Conservation (phyloP, 1,140 invertebrate species). For the Drosophila kepulauana region DNA sequence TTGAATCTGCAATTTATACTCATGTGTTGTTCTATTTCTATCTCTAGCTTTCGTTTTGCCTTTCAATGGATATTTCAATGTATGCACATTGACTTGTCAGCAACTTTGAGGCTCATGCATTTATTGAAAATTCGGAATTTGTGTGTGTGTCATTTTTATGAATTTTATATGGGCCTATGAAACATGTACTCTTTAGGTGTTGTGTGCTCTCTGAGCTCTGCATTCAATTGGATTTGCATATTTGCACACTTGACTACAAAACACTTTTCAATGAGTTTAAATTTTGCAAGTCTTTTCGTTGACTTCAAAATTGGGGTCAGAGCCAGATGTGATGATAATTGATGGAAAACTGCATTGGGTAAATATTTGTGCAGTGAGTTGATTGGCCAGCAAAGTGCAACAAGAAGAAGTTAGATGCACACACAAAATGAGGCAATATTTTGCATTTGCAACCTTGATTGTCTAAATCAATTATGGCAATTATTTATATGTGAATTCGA, state of each 20-base stretch:
- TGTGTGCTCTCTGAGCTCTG: not conserved
- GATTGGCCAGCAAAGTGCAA: not conserved
- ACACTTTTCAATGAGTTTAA: not conserved
- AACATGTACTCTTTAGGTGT: not conserved
- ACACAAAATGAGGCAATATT: slow-evolving; percentile 4
- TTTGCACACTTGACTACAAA: too few species aligned
- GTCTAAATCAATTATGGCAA: slow-evolving; percentile 53
- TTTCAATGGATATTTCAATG: slow-evolving; percentile 22
- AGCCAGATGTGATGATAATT: not conserved
- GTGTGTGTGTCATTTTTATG: not conserved
- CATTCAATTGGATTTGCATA: not conserved
- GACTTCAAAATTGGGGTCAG: slow-evolving; percentile 13
- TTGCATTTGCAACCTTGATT: slow-evolving; percentile 20
- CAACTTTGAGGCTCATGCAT: slow-evolving; percentile 16
- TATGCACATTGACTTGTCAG: slow-evolving; percentile 34
- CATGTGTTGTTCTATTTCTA: not conserved
- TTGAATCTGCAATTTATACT: not conserved
- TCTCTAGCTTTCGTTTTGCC: not conserved
- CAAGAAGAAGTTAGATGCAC: not conserved
- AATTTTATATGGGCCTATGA: not conserved
- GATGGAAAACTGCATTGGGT: not conserved
- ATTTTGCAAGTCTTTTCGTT: slow-evolving; percentile 12
- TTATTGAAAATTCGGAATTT: not conserved
- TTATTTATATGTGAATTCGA: slow-evolving; percentile 28
- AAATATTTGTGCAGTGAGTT: slow-evolving; percentile 29